Evolutionary conservation across 2,888 invertebrate genomes (phyloP).

Genomic region (Sussaba pulchella): DNA sequence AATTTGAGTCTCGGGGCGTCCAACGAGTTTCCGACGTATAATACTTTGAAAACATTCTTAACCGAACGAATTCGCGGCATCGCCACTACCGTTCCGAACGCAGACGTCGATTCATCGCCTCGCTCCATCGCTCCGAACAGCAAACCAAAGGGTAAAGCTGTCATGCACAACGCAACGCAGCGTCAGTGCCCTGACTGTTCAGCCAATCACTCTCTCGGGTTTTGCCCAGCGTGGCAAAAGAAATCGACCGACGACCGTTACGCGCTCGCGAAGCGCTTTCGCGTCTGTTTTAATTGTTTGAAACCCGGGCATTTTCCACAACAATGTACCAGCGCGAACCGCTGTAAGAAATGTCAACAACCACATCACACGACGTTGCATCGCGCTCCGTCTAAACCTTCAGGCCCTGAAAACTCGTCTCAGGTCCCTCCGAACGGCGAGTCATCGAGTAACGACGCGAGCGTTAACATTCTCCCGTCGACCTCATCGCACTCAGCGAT

Average conservation of each 20-base stretch:
- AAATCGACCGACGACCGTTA: not conserved
- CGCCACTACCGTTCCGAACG: no score
- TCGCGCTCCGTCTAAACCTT: not conserved
- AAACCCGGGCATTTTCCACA: conserved; percentile 34
- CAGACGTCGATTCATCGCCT: no score
- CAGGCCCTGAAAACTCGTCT: conserved; percentile 18
- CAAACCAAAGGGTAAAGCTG: conserved; percentile 16
- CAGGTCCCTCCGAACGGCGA: not conserved
- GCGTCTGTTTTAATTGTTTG: conserved; percentile 58
- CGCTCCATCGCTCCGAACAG: not conserved
- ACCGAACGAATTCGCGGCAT: no score
- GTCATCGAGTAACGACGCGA: no score
- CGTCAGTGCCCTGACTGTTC: conserved; percentile 13
- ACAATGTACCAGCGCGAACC: conserved; percentile 44
- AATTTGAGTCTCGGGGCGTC: conserved; percentile 15
- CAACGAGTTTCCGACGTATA: not conserved
- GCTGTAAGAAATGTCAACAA: conserved; percentile 54
- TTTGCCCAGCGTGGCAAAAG: conserved; percentile 30
- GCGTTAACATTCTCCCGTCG: no score
- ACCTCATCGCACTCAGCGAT: conserved; percentile 42
- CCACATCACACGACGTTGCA: conserved; percentile 27
- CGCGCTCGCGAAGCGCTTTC: conserved; percentile 2
- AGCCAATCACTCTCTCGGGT: conserved; percentile 7
- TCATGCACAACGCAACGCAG: not conserved
- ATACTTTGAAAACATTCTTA: no score